A percentile compares a stretch with the other conserved stretches of the same genome.
These are phyloP conservation scores for Erebia epiphron DNA, from an alignment of 2,888 invertebrate genomes.

Conservation along the genomic window DNA sequence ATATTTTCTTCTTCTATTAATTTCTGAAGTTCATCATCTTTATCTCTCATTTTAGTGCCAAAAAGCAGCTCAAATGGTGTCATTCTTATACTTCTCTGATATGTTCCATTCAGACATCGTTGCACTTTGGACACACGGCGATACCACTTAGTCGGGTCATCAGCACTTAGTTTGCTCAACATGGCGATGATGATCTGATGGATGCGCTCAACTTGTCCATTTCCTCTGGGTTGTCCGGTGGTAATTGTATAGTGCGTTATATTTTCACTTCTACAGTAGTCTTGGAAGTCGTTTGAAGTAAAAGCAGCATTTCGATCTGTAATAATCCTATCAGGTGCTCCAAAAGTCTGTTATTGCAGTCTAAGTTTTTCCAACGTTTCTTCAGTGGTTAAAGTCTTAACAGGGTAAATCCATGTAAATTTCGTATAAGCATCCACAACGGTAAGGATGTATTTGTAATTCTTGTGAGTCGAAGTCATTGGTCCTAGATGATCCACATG, in stretches of 20 bases:
- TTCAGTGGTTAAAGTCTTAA: conserved; percentile 46
- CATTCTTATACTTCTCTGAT: not conserved
- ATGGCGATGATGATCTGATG: conserved; percentile 19
- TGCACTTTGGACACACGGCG: not conserved
- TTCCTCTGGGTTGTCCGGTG: no score
- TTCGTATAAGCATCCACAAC: conserved; percentile 53
- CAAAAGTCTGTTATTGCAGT: conserved; percentile 45
- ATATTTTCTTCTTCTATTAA: conserved; percentile 40
- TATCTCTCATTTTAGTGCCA: not conserved
- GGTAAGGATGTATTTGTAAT: conserved; percentile 51
- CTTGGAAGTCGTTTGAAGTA: conserved; percentile 37
- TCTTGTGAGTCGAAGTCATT: conserved; percentile 46
- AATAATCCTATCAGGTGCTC: conserved; percentile 38
- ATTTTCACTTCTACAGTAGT: conserved; percentile 37
- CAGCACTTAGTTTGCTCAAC: conserved; percentile 38
- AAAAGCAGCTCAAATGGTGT: not conserved
- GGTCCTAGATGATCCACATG: conserved; percentile 56
- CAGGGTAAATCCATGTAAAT: conserved; percentile 53
- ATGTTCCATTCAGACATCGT: not conserved
- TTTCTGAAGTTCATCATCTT: conserved; percentile 27
- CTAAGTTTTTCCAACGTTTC: conserved; percentile 50
- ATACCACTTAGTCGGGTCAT: conserved; percentile 24
- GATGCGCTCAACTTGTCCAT: conserved; percentile 40
- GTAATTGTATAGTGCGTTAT: conserved; percentile 35
- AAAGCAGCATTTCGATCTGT: conserved; percentile 38